phyloP scores from a whole-genome alignment of 2,888 invertebrate species.

The Latheticus oryzae region DNA sequence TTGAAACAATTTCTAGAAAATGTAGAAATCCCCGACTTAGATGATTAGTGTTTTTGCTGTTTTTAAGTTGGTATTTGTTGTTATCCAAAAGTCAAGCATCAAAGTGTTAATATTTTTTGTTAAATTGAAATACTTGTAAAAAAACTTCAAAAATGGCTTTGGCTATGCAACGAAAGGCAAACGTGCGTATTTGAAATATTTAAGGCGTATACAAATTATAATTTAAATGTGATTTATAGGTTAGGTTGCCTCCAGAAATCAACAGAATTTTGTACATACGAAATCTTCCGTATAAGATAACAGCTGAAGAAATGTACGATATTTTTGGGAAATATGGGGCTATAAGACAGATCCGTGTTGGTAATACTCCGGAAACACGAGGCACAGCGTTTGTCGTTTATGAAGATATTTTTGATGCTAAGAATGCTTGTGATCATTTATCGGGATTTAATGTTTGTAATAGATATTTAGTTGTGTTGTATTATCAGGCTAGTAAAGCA shows the following conservation, averaged over 20 bases:
- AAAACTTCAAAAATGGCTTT: conserved; percentile 69
- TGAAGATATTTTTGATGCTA: conserved; percentile 99
- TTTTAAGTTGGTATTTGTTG: conserved; percentile 9
- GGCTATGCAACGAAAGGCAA: conserved; percentile 80
- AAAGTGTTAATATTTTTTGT: too few species aligned
- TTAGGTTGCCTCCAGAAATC: conserved; percentile 97
- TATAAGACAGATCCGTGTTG: conserved; percentile 97
- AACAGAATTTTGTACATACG: conserved; percentile 96
- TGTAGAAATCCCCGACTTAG: conserved; percentile 25
- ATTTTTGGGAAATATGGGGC: conserved; percentile 99
- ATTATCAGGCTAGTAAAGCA: conserved; percentile 96
- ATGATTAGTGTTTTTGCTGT: conserved; percentile 67
- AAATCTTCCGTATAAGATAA: conserved; percentile 99
- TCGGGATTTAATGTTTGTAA: conserved; percentile 99
- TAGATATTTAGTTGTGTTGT: conserved; percentile 97
- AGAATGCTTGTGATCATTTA: conserved; percentile 99
- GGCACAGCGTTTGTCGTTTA: conserved; percentile 99
- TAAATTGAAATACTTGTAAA: not conserved
- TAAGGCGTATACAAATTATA: not conserved
- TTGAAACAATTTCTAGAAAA: conserved; percentile 5
- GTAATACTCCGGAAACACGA: conserved; percentile 96
- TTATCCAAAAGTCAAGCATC: not conserved
- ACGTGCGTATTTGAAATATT: conserved; percentile 71
- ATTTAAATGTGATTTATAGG: conserved; percentile 69
- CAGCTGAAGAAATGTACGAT: conserved; percentile 99